phyloP scores from a whole-genome alignment of 2,113 vertebrate genomes.

The Epinephelus moara region DNA sequence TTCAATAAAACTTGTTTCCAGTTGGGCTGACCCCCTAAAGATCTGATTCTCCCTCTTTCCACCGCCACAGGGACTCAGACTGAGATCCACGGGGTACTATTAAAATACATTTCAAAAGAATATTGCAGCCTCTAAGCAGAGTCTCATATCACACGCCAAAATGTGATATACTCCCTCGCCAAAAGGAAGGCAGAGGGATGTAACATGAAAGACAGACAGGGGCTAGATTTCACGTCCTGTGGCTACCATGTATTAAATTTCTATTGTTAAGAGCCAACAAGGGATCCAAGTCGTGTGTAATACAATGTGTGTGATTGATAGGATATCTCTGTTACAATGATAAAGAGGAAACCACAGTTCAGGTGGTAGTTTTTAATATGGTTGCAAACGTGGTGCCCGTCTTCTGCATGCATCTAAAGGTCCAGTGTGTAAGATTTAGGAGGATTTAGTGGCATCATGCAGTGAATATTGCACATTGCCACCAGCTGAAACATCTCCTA shows the following conservation, averaged over 20 bases:
- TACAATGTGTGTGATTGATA: conserved; percentile 51
- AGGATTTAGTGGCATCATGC: too few relatives aligned
- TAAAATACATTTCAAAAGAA: conserved; percentile 66
- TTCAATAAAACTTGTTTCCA: conserved; percentile 51
- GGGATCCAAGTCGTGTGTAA: conserved; percentile 45
- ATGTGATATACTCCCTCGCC: conserved; percentile 52
- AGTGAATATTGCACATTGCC: too few relatives aligned
- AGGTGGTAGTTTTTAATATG: neutral
- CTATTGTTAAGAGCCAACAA: conserved; percentile 45
- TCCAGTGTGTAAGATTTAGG: too few relatives aligned
- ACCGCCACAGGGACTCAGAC: conserved; percentile 37
- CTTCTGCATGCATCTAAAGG: neutral
- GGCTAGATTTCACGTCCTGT: conserved; percentile 60
- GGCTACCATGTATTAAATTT: conserved; percentile 61
- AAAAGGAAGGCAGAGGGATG: conserved; percentile 55
- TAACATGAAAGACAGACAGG: conserved; percentile 59
- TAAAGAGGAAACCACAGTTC: conserved; percentile 8
- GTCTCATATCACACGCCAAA: conserved; percentile 56
- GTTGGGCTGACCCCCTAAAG: conserved; percentile 27
- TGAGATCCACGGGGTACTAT: conserved; percentile 55
- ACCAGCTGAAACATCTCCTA: too few relatives aligned
- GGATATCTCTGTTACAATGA: conserved; percentile 15
- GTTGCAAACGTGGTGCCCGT: neutral
- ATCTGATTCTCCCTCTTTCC: conserved; percentile 44
- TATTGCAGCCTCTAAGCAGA: conserved; percentile 52